Conservation (phyloP, 2,113 vertebrate genomes). For the Echinops telfairi region DNA sequence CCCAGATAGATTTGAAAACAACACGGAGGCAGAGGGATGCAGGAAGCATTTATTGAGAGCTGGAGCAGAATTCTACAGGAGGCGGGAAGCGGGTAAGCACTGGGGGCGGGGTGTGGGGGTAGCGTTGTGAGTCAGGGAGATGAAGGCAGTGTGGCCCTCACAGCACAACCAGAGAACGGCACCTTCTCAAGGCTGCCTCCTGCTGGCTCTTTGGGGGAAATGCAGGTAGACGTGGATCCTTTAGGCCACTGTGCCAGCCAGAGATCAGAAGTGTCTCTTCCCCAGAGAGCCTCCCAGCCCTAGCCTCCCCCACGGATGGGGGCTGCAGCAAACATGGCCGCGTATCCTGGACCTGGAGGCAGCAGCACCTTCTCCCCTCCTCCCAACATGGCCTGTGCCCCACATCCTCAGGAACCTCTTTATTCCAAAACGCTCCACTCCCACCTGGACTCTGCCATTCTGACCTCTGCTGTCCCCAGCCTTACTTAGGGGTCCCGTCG, state of each 20-base stretch:
- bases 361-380: background rate
- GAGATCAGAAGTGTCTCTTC: background rate
- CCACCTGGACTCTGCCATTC: background rate
- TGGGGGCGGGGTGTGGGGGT: no score
- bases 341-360: background rate
- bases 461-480: background rate
- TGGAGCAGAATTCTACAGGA: conserved; percentile 71
- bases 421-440: background rate
- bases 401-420: conserved; percentile 10
- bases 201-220: conserved; percentile 54
- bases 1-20: conserved; percentile 9
- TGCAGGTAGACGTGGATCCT: conserved; percentile 48
- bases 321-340: background rate
- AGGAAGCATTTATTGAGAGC: conserved; percentile 77
- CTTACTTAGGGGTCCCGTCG: background rate
- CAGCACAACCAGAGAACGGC: background rate
- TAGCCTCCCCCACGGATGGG: background rate
- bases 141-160: background rate
- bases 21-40: conserved; percentile 54
- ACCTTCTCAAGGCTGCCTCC: conserved; percentile 52
- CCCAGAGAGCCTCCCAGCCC: background rate
- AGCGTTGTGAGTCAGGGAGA: background rate
- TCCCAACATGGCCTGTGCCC: background rate
- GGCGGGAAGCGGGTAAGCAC: conserved; percentile 35
- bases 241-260: background rate